These are phyloP conservation scores for Gambelia wislizenii DNA, from an alignment of 2,797 vertebrate genomes.

Conservation along the genomic window DNA sequence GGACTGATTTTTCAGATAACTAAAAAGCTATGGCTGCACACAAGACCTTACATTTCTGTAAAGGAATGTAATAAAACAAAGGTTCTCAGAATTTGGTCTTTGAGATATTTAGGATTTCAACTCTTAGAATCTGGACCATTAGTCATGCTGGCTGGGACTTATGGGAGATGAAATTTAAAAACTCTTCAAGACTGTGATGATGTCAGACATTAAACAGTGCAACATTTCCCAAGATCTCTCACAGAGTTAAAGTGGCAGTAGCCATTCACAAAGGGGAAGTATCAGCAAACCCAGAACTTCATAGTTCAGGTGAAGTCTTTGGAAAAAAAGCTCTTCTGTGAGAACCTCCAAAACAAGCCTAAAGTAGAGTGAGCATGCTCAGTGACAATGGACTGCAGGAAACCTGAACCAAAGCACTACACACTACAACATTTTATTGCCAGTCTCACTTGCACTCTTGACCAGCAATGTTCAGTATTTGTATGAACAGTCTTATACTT, in stretches of 20 bases:
- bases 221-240: background rate
- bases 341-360: background rate
- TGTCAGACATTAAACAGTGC: background rate
- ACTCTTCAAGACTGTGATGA: background rate
- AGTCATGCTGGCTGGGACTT: too few species aligned
- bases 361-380: background rate
- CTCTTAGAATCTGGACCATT: too few species aligned
- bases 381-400: background rate
- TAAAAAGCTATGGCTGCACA: background rate
- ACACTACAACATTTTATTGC: background rate
- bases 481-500: background rate
- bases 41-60: background rate
- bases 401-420: background rate
- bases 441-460: background rate
- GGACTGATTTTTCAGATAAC: background rate
- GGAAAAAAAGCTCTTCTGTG: background rate
- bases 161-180: too few species aligned
- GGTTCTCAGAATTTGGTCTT: too few species aligned
- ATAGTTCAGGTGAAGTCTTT: background rate
- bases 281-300: background rate
- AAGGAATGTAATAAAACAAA: background rate
- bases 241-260: background rate
- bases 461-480: background rate
- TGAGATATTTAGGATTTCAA: too few species aligned
- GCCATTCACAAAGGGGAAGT: background rate